Base-by-base conservation (phyloP, 1,140 invertebrate species). In the Oncopodura yosiiana region DNA sequence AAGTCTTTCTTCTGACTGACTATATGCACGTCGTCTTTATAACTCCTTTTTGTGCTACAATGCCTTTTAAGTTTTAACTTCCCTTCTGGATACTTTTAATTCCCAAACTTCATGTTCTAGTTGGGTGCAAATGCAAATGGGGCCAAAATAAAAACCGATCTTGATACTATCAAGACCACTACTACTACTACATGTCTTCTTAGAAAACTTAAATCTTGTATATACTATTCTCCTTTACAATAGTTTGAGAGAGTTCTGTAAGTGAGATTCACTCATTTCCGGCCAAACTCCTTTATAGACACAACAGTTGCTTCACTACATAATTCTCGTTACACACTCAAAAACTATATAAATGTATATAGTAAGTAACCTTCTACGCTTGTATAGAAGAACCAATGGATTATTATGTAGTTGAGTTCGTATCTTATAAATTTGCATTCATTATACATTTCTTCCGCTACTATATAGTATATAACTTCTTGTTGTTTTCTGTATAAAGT, bases 31-130 rank as follows among this genome's bases (percentile, higher is more conserved):
- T n/a, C n/a, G n/a, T n/a, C n/a, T n/a, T n/a, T n/a, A n/a, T n/a
- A n/a, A n/a, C n/a, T n/a, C n/a, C n/a, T n/a, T n/a, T n/a, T n/a
- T n/a, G n/a, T n/a, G n/a, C n/a, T n/a, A n/a, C n/a, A n/a, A n/a
- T n/a, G n/a, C n/a, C n/a, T n/a, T n/a, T n/a, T n/a, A n/a, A n/a
- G 54, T 53, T 56, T 61, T 61, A 61, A 61, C 55, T 61, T 61
- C 49, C 55, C 60, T 58, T 58, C 51, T 58, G 60, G 55, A 58
- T 53, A 42, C 56, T 64, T 64, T 64, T 64, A 64, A 64, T 64
- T 64, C 62, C 62, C 62, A 53, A 60, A 63, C 58, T 63, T 63
- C 54, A 62, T 63, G 62, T 63, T 63, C 62, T 60, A 60, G 58
- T 63, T 63, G 62, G 62, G 58, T 63, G 62, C 57, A 54, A 63